phyloP scores from a whole-genome alignment of 2,113 vertebrate genomes.

The Anarhynchus alexandrinus region DNA sequence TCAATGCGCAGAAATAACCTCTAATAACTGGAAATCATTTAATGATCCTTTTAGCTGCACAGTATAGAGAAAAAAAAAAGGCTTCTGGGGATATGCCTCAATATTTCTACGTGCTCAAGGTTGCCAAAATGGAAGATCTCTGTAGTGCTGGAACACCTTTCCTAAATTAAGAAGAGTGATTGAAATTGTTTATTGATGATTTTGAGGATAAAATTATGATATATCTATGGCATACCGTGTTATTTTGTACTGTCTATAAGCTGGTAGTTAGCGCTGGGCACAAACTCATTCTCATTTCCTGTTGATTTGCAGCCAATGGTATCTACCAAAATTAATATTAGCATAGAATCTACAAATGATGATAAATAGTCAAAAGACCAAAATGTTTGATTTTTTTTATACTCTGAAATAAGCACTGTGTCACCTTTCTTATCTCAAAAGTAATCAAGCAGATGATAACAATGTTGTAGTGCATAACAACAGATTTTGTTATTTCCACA shows the following conservation, averaged over 20 bases:
- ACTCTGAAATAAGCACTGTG: neutral
- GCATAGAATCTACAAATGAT: neutral
- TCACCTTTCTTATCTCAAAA: neutral
- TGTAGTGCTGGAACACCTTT: neutral
- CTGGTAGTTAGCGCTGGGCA: neutral
- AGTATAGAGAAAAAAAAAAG: neutral
- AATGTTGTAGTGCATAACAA: neutral
- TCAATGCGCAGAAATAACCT: neutral
- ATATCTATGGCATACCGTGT: neutral
- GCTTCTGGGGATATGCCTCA: neutral
- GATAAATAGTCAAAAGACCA: neutral
- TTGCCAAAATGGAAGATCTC: neutral
- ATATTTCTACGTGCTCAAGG: neutral
- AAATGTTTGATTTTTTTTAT: neutral
- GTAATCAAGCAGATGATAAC: neutral
- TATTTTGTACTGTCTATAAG: neutral
- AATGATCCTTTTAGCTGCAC: neutral
- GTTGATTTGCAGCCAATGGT: neutral
- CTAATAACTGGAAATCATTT: neutral
- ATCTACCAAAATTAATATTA: neutral
- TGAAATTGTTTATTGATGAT: neutral
- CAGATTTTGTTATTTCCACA: neutral
- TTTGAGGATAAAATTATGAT: neutral
- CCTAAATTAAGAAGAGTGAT: neutral
- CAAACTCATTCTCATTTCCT: neutral